These are phyloP conservation scores for Myanophis thanlyinensis DNA, from an alignment of 2,113 vertebrate genomes.

Conservation along the genomic window DNA sequence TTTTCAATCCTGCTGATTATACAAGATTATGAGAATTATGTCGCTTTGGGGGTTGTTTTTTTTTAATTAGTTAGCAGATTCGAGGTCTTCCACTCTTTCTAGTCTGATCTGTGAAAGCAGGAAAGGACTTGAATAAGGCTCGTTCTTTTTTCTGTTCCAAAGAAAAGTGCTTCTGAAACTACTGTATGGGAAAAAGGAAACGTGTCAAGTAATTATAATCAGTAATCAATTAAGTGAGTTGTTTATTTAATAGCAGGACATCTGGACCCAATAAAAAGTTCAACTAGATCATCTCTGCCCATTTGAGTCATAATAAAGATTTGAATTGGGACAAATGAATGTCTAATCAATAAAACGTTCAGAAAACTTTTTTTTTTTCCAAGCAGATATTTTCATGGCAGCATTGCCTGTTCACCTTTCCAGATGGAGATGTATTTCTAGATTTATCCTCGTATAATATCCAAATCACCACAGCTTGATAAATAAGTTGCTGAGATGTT, in stretches of 20 bases:
- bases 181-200: background rate
- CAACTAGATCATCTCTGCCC: background rate
- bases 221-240: background rate
- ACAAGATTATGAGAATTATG: background rate
- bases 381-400: background rate
- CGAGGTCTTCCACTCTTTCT: background rate
- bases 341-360: background rate
- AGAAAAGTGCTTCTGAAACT: background rate
- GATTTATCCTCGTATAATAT: background rate
- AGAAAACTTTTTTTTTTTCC: background rate
- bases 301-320: background rate
- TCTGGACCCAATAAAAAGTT: constrained; percentile 1
- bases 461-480: constrained; percentile 8
- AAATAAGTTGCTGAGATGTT: background rate
- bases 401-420: background rate
- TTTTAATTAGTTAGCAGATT: background rate
- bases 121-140: background rate
- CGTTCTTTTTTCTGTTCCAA: background rate
- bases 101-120: background rate
- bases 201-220: background rate
- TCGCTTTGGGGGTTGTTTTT: background rate
- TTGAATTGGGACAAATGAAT: background rate
- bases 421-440: background rate
- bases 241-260: background rate
- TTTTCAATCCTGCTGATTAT: background rate